A percentile compares a stretch with the other conserved stretches of the same genome.
phyloP scores from a whole-genome alignment of 2,888 invertebrate species.

The Frankliniella fusca region DNA sequence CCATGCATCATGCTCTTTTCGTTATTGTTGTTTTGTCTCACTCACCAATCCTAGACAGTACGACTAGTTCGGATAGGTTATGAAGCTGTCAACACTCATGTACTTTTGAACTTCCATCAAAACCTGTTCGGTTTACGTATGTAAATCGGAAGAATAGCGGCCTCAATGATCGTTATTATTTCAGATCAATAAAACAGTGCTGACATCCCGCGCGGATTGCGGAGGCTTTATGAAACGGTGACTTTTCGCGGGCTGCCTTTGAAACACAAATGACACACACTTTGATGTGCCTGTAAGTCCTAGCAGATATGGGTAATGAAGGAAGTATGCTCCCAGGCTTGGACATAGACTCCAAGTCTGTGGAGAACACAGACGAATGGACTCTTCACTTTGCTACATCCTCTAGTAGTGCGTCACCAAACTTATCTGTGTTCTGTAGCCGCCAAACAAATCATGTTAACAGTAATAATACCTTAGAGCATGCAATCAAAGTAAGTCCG shows the following conservation, averaged over 20 bases:
- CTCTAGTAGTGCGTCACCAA: slow-evolving; percentile 56
- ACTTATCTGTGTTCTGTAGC: slow-evolving; percentile 70
- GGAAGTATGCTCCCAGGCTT: slow-evolving; percentile 65
- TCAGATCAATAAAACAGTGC: not conserved
- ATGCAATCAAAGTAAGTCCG: slow-evolving; percentile 65
- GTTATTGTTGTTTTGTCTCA: not conserved
- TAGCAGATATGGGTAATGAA: slow-evolving; percentile 68
- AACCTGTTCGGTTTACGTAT: not conserved
- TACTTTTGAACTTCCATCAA: not conserved
- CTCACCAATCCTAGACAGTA: not conserved
- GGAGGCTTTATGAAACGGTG: not conserved
- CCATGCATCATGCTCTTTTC: not conserved
- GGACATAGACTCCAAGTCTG: slow-evolving; percentile 68
- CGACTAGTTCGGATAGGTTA: not conserved
- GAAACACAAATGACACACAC: too few relatives aligned
- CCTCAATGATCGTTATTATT: not conserved
- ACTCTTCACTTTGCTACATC: slow-evolving; percentile 62
- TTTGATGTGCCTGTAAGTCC: not conserved
- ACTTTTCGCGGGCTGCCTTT: too few relatives aligned
- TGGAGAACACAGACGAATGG: slow-evolving; percentile 77
- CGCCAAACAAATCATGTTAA: slow-evolving; percentile 46
- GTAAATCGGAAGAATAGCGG: not conserved
- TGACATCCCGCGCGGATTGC: not conserved
- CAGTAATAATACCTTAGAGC: slow-evolving; percentile 62
- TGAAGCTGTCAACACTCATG: not conserved